Base-by-base conservation (phyloP, 2,797 vertebrate species). In the Rhodeus uyekii region DNA sequence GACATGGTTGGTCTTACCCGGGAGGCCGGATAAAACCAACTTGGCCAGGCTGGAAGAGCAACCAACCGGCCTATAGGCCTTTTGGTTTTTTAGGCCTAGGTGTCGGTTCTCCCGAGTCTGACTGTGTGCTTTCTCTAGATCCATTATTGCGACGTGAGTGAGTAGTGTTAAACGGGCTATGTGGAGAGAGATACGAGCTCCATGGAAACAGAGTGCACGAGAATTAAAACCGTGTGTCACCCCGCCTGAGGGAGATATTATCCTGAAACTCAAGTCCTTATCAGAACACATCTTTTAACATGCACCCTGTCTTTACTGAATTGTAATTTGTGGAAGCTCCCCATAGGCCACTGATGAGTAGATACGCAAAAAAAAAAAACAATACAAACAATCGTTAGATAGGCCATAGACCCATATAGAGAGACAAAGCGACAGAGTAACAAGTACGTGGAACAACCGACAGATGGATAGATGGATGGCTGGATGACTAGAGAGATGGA, bases 191-290 rank as follows among this genome's bases (percentile, higher is more conserved):
- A 80, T 53, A 36, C 55, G 3, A 72, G 78, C 78, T 38, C 78
- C 78, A 81, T 84, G 83, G 83, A 74, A 84, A 84, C 83, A 61
- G 71, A 80, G 72, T 68, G 42, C 55, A 55, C 27, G 1, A 72
- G 55, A 77, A 63, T 63, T 27, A 3, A n/a, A 72, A 71, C 24
- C 3, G 18, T 71, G 60, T 46, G 44, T 39, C 83, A 60, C 63
- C 67, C 22, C 4, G 58, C 74, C 74, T 19, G 29, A 81, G 72
- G 79, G 55, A 18, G 42, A 65, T n/a, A 58, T 76, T 13, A 71
- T 80, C 36, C 79, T 67, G 46, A 77, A 68, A 48, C 36, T 78
- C 65, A 8, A 78, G 63, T 58, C 83, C 77, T 63, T 78, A 72
- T 65, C 69, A 22, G 13, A 69, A 67, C 63, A 55, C 65, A 22